Percentiles rank a stretch among this genome's conserved stretches.
Conservation (phyloP, 2,797 vertebrate species). For the Psittacula echo region DNA sequence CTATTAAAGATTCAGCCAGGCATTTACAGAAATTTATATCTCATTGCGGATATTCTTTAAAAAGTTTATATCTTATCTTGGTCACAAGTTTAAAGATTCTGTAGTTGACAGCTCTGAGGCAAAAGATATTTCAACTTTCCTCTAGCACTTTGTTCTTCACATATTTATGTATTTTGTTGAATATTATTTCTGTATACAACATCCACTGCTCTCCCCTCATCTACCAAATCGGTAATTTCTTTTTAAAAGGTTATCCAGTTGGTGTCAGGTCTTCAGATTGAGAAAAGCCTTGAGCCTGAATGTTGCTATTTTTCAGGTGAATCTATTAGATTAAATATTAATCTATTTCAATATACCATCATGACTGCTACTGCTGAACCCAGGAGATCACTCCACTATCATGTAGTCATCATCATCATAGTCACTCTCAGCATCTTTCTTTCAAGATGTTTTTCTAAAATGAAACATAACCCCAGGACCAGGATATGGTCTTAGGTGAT, state of each 20-base stretch:
- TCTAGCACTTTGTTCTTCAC: slow-evolving; percentile 46
- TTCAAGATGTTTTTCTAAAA: not conserved
- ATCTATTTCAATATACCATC: not conserved
- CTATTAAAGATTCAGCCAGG: not conserved
- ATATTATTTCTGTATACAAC: not conserved
- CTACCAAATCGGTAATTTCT: not conserved
- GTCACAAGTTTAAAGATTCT: slow-evolving; percentile 49
- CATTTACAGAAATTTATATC: slow-evolving; percentile 56
- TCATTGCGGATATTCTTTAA: slow-evolving; percentile 32
- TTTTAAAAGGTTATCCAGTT: not conserved
- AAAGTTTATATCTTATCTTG: slow-evolving; percentile 22
- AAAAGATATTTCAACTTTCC: slow-evolving; percentile 46
- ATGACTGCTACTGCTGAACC: not conserved
- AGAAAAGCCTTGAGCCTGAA: not conserved
- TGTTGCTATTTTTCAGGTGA: not conserved
- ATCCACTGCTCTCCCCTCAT: not conserved
- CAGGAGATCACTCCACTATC: not conserved
- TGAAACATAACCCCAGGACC: not conserved
- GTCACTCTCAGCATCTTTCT: not conserved
- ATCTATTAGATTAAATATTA: not conserved
- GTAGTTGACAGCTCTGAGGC: slow-evolving; percentile 11
- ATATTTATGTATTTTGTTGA: slow-evolving; percentile 35
- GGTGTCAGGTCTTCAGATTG: not conserved
- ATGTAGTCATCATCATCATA: not conserved
- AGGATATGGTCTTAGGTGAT: not conserved